Conservation (phyloP, 1,140 invertebrate species). For the Charaxes varanes region DNA sequence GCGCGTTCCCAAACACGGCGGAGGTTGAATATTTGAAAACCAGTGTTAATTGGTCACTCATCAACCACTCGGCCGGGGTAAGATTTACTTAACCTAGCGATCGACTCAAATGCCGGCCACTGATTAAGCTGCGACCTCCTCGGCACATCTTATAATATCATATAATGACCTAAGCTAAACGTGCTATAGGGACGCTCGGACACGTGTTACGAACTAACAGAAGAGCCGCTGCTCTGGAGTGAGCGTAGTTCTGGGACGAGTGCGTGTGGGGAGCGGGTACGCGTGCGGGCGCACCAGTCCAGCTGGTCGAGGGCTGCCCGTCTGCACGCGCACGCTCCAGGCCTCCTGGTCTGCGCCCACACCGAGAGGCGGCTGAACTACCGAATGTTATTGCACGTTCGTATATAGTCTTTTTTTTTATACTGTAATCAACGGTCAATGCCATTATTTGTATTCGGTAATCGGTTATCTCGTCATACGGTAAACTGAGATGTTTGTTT, state of each 20-base stretch:
- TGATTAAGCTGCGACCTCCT: no score
- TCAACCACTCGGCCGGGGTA: no score
- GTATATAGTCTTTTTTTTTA: no score
- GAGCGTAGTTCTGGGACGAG: slow-evolving; percentile 39
- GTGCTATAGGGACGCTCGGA: slow-evolving; percentile 41
- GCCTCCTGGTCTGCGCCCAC: slow-evolving; percentile 50
- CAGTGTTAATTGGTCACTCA: no score
- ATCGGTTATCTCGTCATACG: no score
- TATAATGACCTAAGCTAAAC: not conserved
- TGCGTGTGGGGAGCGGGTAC: slow-evolving; percentile 35
- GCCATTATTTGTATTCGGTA: no score
- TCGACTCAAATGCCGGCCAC: no score
- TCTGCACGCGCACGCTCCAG: slow-evolving; percentile 41
- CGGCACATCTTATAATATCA: not conserved
- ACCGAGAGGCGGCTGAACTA: slow-evolving; percentile 42
- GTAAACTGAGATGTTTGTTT: no score
- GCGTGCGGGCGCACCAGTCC: slow-evolving; percentile 50
- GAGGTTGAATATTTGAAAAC: no score
- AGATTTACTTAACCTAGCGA: no score
- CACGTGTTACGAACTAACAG: slow-evolving; percentile 36
- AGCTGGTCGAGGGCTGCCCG: slow-evolving; percentile 46
- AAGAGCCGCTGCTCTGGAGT: slow-evolving; percentile 47
- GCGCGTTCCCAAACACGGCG: no score
- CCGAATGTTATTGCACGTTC: slow-evolving; percentile 46
- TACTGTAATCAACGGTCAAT: no score